Conservation (phyloP, 2,113 vertebrate species). For the Proteles cristata region DNA sequence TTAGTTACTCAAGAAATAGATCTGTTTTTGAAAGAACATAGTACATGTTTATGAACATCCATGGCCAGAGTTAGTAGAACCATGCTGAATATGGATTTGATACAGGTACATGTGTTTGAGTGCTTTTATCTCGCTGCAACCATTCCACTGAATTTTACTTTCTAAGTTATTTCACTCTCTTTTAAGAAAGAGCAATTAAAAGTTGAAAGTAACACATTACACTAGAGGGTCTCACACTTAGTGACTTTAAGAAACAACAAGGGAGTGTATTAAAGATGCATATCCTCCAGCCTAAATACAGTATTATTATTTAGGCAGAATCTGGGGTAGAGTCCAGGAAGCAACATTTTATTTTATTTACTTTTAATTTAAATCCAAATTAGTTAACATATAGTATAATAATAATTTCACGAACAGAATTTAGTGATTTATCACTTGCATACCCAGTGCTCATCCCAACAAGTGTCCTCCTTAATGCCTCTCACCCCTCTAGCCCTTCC, state of each 20-base stretch:
- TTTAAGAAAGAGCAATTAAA: constrained; percentile 32
- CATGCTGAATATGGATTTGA: background rate
- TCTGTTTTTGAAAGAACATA: constrained; percentile 51
- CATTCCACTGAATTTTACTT: background rate
- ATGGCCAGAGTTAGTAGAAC: background rate
- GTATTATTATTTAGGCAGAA: background rate
- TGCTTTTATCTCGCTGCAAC: background rate
- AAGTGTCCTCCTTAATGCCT: too few relatives aligned
- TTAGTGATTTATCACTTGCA: too few relatives aligned
- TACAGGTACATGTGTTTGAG: background rate
- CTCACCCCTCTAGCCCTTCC: too few relatives aligned
- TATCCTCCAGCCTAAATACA: background rate
- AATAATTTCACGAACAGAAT: too few relatives aligned
- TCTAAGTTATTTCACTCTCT: constrained; percentile 2
- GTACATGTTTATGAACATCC: background rate
- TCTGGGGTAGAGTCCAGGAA: background rate
- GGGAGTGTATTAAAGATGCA: background rate
- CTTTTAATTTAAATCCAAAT: too few relatives aligned
- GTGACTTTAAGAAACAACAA: background rate
- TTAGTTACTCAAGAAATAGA: background rate
- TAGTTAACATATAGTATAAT: too few relatives aligned
- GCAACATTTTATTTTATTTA: background rate
- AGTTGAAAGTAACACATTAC: background rate
- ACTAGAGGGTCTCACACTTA: constrained; percentile 8
- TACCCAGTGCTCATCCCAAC: too few relatives aligned